These are phyloP conservation scores for Lanistes nyassanus DNA, from an alignment of 1,140 invertebrate species.

Conservation along the genomic window DNA sequence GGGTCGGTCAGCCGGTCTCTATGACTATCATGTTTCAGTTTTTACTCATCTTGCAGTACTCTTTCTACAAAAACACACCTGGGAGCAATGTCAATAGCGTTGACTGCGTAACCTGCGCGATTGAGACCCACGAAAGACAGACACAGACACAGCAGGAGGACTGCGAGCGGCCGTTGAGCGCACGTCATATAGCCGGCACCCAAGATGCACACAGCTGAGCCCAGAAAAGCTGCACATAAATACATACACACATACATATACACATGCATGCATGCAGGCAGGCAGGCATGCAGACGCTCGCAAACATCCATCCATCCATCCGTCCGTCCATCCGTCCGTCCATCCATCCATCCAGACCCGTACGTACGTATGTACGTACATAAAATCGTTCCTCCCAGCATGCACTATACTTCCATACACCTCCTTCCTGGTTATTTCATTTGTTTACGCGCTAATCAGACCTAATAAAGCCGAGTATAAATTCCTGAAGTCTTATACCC, in stretches of 20 bases:
- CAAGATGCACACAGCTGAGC: conserved; percentile 9
- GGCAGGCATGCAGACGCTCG: too few species aligned
- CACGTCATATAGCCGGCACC: conserved; percentile 25
- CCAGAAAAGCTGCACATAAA: conserved; percentile 25
- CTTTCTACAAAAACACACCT: conserved; percentile 30
- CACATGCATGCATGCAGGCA: too few species aligned
- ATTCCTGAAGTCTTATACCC: conserved; percentile 69
- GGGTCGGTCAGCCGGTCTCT: background rate
- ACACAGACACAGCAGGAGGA: conserved; percentile 23
- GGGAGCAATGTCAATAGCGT: conserved; percentile 83
- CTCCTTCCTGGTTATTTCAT: too few species aligned
- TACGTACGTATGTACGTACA: too few species aligned
- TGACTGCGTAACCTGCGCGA: conserved; percentile 78
- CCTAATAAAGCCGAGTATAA: too few species aligned
- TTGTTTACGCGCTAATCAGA: too few species aligned
- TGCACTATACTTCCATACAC: too few species aligned
- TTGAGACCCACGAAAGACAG: conserved; percentile 20
- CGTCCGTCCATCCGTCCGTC: too few species aligned
- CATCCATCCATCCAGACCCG: too few species aligned
- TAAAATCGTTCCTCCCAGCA: too few species aligned
- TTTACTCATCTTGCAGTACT: background rate
- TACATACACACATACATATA: too few species aligned
- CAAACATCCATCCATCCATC: too few species aligned
- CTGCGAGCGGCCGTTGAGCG: conserved; percentile 18
- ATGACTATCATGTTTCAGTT: background rate